phyloP scores from a whole-genome alignment of 2,113 vertebrate genomes.

The Microcebus griseorufus region DNA sequence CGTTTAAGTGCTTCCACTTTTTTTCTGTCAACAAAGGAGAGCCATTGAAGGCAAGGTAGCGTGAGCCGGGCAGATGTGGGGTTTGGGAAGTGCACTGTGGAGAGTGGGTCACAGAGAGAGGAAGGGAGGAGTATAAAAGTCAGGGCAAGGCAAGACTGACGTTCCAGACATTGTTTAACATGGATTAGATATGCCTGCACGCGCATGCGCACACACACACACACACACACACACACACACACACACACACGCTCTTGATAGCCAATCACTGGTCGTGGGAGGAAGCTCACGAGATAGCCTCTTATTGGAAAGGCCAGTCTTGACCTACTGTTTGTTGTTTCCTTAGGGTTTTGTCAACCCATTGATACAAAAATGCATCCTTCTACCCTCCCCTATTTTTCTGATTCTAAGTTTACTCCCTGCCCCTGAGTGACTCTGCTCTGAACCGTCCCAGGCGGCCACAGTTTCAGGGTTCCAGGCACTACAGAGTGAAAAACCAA shows the following conservation, averaged over 20 bases:
- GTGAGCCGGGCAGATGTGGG: no score
- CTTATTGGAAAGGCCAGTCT: not conserved
- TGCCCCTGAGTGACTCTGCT: not conserved
- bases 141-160: not conserved
- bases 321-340: not conserved
- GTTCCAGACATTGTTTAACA: not conserved
- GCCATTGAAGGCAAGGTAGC: not conserved
- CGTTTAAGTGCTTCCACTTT: not conserved
- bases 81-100: not conserved
- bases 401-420: not conserved
- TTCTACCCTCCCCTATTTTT: not conserved
- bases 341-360: not conserved
- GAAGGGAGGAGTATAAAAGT: not conserved
- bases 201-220: not conserved
- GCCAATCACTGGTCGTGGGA: not conserved
- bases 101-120: not conserved
- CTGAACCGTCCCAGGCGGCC: not conserved
- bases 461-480: not conserved
- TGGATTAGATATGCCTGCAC: not conserved
- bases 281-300: not conserved
- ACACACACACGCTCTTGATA: not conserved
- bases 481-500: not conserved
- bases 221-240: not conserved
- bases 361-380: not conserved
- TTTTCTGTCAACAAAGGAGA: not conserved